Percentiles rank a stretch among this genome's conserved stretches.
These are phyloP conservation scores for Yponomeuta plumbellus DNA, from an alignment of 2,888 invertebrate genomes.

Conservation along the genomic window DNA sequence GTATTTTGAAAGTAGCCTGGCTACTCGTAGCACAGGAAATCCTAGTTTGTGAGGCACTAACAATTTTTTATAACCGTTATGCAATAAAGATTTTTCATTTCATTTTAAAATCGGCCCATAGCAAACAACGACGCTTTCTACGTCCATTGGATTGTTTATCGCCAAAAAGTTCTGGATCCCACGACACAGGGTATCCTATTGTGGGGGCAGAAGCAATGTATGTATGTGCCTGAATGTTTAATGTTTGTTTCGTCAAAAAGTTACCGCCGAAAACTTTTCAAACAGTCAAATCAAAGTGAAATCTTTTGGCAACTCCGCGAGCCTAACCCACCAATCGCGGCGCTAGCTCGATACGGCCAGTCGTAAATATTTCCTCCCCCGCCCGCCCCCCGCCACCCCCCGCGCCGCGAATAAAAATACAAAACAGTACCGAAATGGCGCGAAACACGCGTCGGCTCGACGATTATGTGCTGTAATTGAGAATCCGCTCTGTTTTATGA, in stretches of 20 bases:
- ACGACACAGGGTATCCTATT: too few species aligned
- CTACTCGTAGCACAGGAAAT: too few species aligned
- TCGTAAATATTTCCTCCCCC: not conserved
- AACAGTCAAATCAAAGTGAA: not conserved
- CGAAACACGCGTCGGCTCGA: not conserved
- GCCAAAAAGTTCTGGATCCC: too few species aligned
- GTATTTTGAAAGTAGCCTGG: too few species aligned
- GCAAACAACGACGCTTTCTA: too few species aligned
- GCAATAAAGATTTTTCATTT: too few species aligned
- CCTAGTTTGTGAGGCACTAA: too few species aligned
- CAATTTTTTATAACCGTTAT: too few species aligned
- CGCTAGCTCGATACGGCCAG: not conserved
- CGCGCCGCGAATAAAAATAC: not conserved
- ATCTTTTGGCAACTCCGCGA: not conserved
- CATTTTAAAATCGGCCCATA: too few species aligned
- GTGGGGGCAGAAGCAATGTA: too few species aligned
- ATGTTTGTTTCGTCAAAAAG: not conserved
- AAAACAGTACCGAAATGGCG: not conserved
- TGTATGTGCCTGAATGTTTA: too few species aligned
- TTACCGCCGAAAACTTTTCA: not conserved
- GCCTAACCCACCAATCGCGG: not conserved
- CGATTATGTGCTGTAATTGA: conserved; percentile 1
- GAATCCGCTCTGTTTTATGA: not conserved
- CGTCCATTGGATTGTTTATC: too few species aligned
- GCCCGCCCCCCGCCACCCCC: not conserved